Base-by-base conservation (phyloP, 2,113 vertebrate genomes). In the Phalacrocorax aristotelis region DNA sequence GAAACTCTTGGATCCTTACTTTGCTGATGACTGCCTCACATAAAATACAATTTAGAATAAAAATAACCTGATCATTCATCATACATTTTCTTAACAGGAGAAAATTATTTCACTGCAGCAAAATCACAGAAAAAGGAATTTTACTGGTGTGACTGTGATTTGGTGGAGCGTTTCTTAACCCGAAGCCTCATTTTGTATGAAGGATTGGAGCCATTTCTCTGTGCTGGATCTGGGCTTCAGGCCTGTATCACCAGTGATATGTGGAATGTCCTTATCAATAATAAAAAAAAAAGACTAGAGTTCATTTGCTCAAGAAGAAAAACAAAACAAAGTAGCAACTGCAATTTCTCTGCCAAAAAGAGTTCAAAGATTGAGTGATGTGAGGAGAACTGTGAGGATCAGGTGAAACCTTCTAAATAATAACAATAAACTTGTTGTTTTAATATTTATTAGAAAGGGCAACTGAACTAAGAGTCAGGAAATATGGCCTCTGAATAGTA, bases 11-110 rank as follows among this genome's bases (percentile, higher is more conserved):
- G 40, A 85, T 87, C 22, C 17, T 92, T 20, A 30, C 26, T 92
- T 94, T 90, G 52, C 20, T 11, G 1, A 71, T 90, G 60, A 40
- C 38, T 78, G 46, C 9, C 7, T 85, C 25, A 52, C 32, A 74
- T 65, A 76, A 94, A 96, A 90, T 72, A 72, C 12, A 46, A 68
- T 83, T 87, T 61, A 78, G 52, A 90, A 92, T 82, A 87, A 93
- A 94, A 96, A 93, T 60, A 66, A 79, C 10, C 61, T 40, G 13
- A 54, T 70, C n/a, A 72, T 91, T 88, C 46, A n/a, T 80, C 44
- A 61, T 49, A 13, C 62, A 40, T 81, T 74, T 88, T 93, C 32
- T 86, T 87, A 84, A 77, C 5, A 48, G 30, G 7, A 61, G 26
- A 68, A 95, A 68, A 78, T 55, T 70, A 68, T n/a, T 81, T 82